A percentile compares a stretch with the other conserved stretches of the same genome.
phyloP scores from a whole-genome alignment of 2,113 vertebrate species.

The Brienomyrus brachyistius region DNA sequence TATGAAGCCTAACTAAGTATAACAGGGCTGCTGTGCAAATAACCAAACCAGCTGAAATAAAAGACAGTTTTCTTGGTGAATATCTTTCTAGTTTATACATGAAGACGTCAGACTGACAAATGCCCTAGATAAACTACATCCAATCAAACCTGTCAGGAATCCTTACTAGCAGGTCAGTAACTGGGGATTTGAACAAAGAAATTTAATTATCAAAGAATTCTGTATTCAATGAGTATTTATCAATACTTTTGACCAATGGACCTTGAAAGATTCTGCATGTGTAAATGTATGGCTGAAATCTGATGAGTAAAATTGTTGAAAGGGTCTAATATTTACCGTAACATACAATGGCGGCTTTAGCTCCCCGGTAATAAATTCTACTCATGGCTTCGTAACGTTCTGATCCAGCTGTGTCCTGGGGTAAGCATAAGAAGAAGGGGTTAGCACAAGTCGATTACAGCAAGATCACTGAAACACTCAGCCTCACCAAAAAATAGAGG shows the following conservation, averaged over 20 bases:
- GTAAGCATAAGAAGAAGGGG: neutral
- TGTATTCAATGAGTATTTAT: neutral
- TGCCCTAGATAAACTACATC: neutral
- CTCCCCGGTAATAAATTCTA: slow-evolving; percentile 94
- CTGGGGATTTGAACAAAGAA: neutral
- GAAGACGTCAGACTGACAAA: neutral
- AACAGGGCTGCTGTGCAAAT: neutral
- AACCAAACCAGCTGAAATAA: neutral
- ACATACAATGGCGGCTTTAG: slow-evolving; percentile 86
- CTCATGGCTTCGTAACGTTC: slow-evolving; percentile 98
- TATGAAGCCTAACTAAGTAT: neutral
- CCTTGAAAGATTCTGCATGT: neutral
- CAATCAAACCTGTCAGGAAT: neutral
- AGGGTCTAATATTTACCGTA: slow-evolving; percentile 66
- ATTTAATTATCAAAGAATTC: neutral
- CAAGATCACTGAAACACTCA: neutral
- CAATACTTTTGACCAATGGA: neutral
- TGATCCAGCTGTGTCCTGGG: slow-evolving; percentile 90
- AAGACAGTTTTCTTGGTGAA: neutral
- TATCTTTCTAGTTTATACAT: neutral
- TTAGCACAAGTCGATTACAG: neutral
- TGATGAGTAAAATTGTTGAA: neutral
- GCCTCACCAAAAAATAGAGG: neutral
- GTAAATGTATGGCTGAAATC: neutral
- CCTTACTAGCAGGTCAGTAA: neutral